Base-by-base conservation (phyloP, 2,797 vertebrate species). In the Lepus townsendii region DNA sequence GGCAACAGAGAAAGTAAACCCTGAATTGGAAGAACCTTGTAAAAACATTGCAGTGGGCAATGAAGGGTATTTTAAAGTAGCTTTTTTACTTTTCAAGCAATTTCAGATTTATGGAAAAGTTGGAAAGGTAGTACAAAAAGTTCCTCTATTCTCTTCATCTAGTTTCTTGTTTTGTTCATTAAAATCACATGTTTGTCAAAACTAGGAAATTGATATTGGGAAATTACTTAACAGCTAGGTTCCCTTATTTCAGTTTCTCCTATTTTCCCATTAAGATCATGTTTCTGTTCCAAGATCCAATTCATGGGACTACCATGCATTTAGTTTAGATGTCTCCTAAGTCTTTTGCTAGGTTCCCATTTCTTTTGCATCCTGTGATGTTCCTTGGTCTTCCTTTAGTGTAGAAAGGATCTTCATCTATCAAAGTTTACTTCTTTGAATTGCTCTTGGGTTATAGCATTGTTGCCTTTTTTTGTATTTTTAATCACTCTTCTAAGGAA, bases 61-160 rank as follows among this genome's bases (percentile, higher is more conserved):
- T 30, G 60, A 85, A 57, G 62, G 11, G 9, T 24, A 83, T 89
- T 89, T 84, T 94, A 76, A 68, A 50, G 82, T 79, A 83, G 75
- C 27, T 57, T 35, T 89, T 90, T 87, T 76, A 86, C 52, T 84
- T 93, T 90, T 90, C 14, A 16, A 62, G 73, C 57, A 63, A 93
- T 80, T 88, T 91, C 52, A 68, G 30, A 83, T 89, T 72, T 83
- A 57, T 32, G 14, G 30, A 69, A 94, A 79, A 83, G 32, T 52
- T 76, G 12, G n/a, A 75, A 82, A 90, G 12, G 65, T 57, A 79
- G 72, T 72, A 54, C 38, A 92, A 66, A 27, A 38, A 26, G 32
- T 66, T 87, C 35, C 35, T 24, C n/a, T 38, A 19, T 42, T 85
- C 8, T 27, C 4, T 26, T 75, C 38, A 76, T 11, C 26, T 24